Base-by-base conservation (phyloP, 2,888 invertebrate genomes). In the Microplitis manilae region DNA sequence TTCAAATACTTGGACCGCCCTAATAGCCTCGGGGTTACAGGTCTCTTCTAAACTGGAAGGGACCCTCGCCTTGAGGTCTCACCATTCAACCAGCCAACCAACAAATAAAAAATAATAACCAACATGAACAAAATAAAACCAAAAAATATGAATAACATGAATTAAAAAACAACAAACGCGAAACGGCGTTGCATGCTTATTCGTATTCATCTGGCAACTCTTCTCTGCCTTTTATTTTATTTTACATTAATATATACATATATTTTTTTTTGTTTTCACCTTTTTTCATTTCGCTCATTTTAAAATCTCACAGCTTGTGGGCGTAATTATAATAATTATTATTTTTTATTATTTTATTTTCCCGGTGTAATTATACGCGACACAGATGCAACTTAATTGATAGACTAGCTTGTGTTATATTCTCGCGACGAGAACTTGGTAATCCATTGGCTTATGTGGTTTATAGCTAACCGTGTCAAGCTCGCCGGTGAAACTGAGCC, bases 1-100 rank as follows among this genome's bases (percentile, higher is more conserved):
- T 88, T 87, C 86, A 86, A 88, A 87, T 87, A 85, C 85, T 87
- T 85, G 87, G 85, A 86, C 87, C 87, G 87, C 87, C 87, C 87
- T 87, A 87, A 87, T 87, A 87, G 87, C 86, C 86, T 83, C 83
- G 85, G 87, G 87, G 87, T 87, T 87, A 86, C 86, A 84, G 86
- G 86, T 86, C 87, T 85, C 83, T 84, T 77, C 84, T 85, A 85
- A 85, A 85, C 84, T 83, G 82, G 84, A 83, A 82, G 83, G 82
- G 78, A 61, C 39, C 39, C 15, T 71, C 39, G 61, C 61, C 61
- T 30, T 61, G 71, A 71, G 59, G 38, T 70, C 17, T 70, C 60
- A 41, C 41, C 68, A 41, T 40, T 17, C 40, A 5, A 50, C 6
- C 17, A 50, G 20, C 17, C 39, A 71, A n/a, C 38, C 7, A 40